phyloP scores from a whole-genome alignment of 1,140 invertebrate genomes.

The Diabrotica virgifera region DNA sequence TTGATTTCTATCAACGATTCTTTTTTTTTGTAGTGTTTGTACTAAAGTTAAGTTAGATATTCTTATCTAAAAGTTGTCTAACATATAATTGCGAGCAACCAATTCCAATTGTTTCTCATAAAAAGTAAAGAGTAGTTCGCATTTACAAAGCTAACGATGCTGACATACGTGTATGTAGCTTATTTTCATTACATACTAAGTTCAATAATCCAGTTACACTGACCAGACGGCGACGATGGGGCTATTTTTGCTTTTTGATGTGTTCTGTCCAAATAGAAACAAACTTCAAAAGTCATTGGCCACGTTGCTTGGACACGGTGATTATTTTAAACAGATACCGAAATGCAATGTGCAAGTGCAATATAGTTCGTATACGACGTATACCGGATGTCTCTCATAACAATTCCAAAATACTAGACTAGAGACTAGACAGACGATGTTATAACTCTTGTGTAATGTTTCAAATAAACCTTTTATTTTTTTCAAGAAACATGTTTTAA shows the following conservation, averaged over 20 bases:
- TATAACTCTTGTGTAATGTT: no score
- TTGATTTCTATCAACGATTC: no score
- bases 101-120: no score
- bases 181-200: constrained; percentile 30
- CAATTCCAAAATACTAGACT: no score
- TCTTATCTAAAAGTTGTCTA: no score
- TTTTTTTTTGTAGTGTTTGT: no score
- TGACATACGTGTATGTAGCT: constrained; percentile 20
- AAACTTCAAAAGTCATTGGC: constrained; percentile 13
- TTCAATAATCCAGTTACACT: constrained; percentile 35
- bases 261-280: constrained; percentile 18
- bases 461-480: no score
- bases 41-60: no score
- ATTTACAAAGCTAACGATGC: background rate
- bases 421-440: no score
- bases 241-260: constrained; percentile 26
- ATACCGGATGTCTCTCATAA: no score
- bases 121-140: background rate
- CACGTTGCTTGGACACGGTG: constrained; percentile 5
- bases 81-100: no score
- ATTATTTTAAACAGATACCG: constrained; percentile 1
- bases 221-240: constrained; percentile 26
- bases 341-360: background rate
- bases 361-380: background rate
- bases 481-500: no score